Conservation (phyloP, 2,888 invertebrate genomes). For the Megaustenia siamemsis region DNA sequence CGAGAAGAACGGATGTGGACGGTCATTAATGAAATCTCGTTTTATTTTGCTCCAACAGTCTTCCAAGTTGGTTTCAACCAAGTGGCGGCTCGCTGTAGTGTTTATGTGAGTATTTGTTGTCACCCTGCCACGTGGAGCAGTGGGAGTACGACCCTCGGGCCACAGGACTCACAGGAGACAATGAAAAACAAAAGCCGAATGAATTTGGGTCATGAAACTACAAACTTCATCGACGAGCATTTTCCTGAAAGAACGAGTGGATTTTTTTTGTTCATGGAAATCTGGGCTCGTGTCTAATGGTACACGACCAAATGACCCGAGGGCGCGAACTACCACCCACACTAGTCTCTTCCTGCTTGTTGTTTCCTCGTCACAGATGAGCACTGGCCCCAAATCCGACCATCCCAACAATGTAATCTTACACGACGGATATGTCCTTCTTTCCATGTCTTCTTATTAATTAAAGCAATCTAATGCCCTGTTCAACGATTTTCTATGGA, state of each 20-base stretch:
- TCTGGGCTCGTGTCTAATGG: constrained; percentile 37
- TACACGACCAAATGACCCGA: constrained; percentile 23
- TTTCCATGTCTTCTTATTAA: constrained; percentile 44
- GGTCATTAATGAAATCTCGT: constrained; percentile 7
- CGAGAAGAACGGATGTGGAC: constrained; percentile 16
- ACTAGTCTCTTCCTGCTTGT: constrained; percentile 32
- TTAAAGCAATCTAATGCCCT: constrained; percentile 47
- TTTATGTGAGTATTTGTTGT: constrained; percentile 42
- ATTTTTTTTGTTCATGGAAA: constrained; percentile 19
- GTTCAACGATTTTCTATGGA: constrained; percentile 15
- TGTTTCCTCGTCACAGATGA: constrained; percentile 13
- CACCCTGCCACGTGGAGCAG: constrained; percentile 35
- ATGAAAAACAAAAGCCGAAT: constrained; percentile 1
- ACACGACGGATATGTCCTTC: constrained; percentile 22
- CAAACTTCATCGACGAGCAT: constrained; percentile 34
- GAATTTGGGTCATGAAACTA: constrained; percentile 36
- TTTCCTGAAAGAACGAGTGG: constrained; percentile 9
- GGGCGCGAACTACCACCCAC: constrained; percentile 32
- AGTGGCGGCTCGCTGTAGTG: constrained; percentile 27
- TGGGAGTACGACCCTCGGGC: constrained; percentile 27
- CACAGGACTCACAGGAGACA: constrained; percentile 11
- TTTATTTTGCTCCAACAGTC: constrained; percentile 34
- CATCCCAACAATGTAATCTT: constrained; percentile 42
- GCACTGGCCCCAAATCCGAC: background rate
- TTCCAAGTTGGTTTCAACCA: constrained; percentile 12